Evolutionary conservation across 2,888 invertebrate genomes (phyloP), one percentile per base, ranked within the genome.

Genomic region (Pharmacophagus antenor): DNA sequence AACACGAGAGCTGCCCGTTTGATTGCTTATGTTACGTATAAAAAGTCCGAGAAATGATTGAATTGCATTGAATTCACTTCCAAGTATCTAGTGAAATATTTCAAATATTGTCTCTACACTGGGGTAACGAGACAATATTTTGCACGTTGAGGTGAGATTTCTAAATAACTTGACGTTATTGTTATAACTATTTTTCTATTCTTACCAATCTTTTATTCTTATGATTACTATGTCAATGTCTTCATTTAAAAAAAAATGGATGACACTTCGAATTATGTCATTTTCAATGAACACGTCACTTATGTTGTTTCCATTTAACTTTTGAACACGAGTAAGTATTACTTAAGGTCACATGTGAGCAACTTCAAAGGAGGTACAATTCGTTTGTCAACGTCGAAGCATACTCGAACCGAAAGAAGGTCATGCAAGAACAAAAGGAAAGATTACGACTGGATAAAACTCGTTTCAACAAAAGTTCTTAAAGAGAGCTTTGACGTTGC

Each of bases 401-500:
- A 58, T 25, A 27, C 41, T 53, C 25, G 37, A 53, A 42, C 18
- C 31, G 37, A 22, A 46, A 52, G 51, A 47, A 53, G 58, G 58
- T 58, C 58, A 58, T 23, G 20, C 58, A 53, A 58, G 58, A 47
- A 41, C 53, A 58, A 48, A 58, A 47, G 52, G 25, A 46, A 47
- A 55, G 54, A 58, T 52, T 47, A 58, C 52, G 58, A 53, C 46
- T 25, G 41, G 51, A 58, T 58, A 53, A 58, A 58, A 53, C 53
- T 58, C 53, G 53, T 53, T 53, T 20, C 47, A 47, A 58, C 53
- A 53, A 58, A 58, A 58, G 41, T 48, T 48, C 21, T 58, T 46
- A 25, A 41, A 48, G 37, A 22, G 46, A 48, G 47, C 41, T 58
- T 58, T 53, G 58, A 53, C 53, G 21, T 53, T 58, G 53, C 48